Conservation (phyloP, 2,888 invertebrate species). For the Noctuana brunneofusca region DNA sequence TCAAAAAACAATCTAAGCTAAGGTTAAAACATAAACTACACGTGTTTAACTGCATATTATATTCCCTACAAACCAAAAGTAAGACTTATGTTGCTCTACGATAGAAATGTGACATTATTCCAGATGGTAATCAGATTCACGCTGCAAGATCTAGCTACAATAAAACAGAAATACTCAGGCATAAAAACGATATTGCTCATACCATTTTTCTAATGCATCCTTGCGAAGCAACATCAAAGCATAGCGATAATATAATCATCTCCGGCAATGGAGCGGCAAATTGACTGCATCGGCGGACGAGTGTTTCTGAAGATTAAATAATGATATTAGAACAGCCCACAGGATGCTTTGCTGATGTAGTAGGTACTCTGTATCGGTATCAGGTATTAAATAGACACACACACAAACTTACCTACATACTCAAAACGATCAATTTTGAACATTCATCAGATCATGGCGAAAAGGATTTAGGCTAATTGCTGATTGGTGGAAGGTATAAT, state of each 20-base stretch:
- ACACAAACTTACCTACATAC: too few species aligned
- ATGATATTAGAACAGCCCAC: conserved; percentile 1
- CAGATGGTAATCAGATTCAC: not conserved
- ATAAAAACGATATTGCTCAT: not conserved
- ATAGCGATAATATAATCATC: conserved; percentile 48
- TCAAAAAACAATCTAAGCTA: not conserved
- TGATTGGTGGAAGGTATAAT: too few species aligned
- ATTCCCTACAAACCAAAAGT: not conserved
- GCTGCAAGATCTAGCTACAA: not conserved
- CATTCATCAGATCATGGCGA: too few species aligned
- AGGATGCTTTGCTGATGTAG: conserved; percentile 1
- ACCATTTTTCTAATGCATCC: conserved; percentile 22
- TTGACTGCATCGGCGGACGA: conserved; percentile 64
- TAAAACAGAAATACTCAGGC: not conserved
- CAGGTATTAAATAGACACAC: too few species aligned
- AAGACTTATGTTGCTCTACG: not conserved
- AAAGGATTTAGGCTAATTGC: too few species aligned
- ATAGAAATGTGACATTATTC: not conserved
- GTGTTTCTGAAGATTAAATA: conserved; percentile 20
- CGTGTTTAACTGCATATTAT: not conserved
- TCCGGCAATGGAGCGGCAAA: conserved; percentile 63
- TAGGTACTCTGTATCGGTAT: too few species aligned
- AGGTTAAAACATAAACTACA: not conserved
- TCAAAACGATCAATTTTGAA: too few species aligned
- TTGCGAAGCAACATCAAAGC: conserved; percentile 51